A percentile compares a stretch with the other conserved stretches of the same genome.
Conservation (phyloP, 64 coral and sea anemone genomes). For the Trachythela sp. region DNA sequence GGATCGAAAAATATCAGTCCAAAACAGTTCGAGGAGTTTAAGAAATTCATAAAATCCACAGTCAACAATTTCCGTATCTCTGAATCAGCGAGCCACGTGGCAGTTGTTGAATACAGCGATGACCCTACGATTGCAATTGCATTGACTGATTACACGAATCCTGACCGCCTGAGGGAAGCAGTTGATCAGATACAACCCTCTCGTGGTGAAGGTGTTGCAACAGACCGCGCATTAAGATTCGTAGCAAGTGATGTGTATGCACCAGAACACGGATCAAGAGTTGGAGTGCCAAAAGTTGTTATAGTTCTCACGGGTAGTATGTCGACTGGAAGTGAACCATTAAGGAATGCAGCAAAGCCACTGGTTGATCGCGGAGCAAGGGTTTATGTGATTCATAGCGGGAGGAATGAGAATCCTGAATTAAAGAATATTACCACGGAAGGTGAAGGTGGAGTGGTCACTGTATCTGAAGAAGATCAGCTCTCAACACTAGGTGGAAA, state of each 20-base stretch:
- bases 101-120: conserved; percentile 19
- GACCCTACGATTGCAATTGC: background rate
- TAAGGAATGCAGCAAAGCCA: background rate
- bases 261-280: background rate
- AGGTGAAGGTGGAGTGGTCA: background rate
- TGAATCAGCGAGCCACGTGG: background rate
- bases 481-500: background rate
- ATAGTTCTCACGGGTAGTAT: background rate
- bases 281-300: conserved; percentile 3
- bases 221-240: background rate
- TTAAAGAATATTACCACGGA: background rate
- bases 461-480: background rate
- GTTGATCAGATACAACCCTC: background rate
- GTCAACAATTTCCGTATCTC: background rate
- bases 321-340: background rate
- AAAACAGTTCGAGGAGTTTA: background rate
- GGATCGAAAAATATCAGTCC: conserved; percentile 10
- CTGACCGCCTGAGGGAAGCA: background rate
- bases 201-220: background rate
- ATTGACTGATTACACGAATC: background rate
- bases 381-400: background rate
- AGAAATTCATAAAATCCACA: background rate
- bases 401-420: background rate
- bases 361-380: background rate
- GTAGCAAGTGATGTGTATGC: background rate